Base-by-base conservation (phyloP, 1,140 invertebrate genomes). In the Conus ventricosus region DNA sequence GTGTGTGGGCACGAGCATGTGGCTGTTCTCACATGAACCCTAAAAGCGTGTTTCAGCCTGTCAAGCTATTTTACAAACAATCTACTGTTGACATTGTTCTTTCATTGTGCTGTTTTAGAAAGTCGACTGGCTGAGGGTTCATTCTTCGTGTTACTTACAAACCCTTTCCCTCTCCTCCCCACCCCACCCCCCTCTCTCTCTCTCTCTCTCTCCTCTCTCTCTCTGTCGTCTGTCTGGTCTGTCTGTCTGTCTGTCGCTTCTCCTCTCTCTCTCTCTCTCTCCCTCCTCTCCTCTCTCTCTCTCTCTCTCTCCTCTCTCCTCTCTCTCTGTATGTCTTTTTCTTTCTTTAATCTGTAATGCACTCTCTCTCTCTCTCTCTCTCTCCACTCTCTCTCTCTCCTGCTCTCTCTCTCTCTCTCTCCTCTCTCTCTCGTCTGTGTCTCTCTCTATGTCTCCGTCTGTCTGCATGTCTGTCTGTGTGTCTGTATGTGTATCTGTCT, bases 121-220 rank as follows among this genome's bases (percentile, higher is more conserved):
- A 39, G 39, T 39, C 39, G 39, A 39, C 0, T 39, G 39, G 39
- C 39, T 39, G 39, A 39, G 39, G 39, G 39, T 39, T 39, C 39
- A 39, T 39, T 39, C 39, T 39, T 39, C 39, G 39, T 39, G 39
- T 39, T 39, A 39, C 39, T 39, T 39, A 3, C 39, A 39, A 39
- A 39, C 17, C 11, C 60, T 63, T 20, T 4, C 60, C 60, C 60
- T 63, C 60, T 17, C 57, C 57, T 17, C 76, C 76, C 39, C 76
- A n/a, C n/a, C n/a, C n/a, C n/a, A n/a, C n/a, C 76, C 1, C n/a
- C n/a, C 39, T 80, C 39, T 80, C 76, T 51, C 76, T 51, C 76
- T 27, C n/a, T 51, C 76, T 80, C 76, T 51, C n/a, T 25, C 76
- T 80, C n/a, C n/a, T 27, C 39, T 80, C 76, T 80, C 76, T 80